Evolutionary conservation across 2,113 vertebrate species (phyloP).

Genomic region (Sander vitreus): DNA sequence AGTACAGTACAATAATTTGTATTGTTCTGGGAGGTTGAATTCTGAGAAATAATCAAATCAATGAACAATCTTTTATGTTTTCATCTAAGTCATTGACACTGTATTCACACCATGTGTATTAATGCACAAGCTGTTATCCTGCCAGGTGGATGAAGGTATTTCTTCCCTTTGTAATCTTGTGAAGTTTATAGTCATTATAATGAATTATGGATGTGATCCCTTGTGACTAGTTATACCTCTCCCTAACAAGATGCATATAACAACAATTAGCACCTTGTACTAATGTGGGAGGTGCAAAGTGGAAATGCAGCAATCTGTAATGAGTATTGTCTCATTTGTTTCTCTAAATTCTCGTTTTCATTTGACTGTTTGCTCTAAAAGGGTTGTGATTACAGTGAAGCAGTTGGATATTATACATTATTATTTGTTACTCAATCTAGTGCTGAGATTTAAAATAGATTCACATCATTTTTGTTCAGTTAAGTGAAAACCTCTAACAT

Average conservation of each 20-base stretch:
- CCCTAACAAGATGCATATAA: conserved; percentile 43
- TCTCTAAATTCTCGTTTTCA: conserved; percentile 15
- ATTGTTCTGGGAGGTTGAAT: too few species aligned
- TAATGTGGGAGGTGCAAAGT: conserved; percentile 65
- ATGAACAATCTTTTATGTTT: conserved; percentile 13
- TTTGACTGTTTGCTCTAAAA: conserved; percentile 12
- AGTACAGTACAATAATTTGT: too few species aligned
- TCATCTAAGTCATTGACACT: background rate
- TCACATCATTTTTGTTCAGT: background rate
- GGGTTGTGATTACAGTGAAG: background rate
- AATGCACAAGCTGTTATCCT: conserved; percentile 11
- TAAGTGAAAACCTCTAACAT: background rate
- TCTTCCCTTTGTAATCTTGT: conserved; percentile 30
- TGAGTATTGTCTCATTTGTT: conserved; percentile 60
- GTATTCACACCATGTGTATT: background rate
- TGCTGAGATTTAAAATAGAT: background rate
- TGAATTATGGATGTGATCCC: conserved; percentile 73
- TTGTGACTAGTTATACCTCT: conserved; percentile 45
- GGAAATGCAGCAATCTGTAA: conserved; percentile 52
- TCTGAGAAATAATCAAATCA: conserved; percentile 1
- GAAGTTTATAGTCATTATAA: conserved; percentile 57
- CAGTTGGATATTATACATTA: background rate
- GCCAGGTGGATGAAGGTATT: conserved; percentile 10
- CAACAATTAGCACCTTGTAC: conserved; percentile 75
- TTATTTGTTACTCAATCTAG: background rate